A percentile compares a stretch with the other conserved stretches of the same genome.
Conservation (phyloP, 2,113 vertebrate genomes). For the Chiloscyllium plagiosum region DNA sequence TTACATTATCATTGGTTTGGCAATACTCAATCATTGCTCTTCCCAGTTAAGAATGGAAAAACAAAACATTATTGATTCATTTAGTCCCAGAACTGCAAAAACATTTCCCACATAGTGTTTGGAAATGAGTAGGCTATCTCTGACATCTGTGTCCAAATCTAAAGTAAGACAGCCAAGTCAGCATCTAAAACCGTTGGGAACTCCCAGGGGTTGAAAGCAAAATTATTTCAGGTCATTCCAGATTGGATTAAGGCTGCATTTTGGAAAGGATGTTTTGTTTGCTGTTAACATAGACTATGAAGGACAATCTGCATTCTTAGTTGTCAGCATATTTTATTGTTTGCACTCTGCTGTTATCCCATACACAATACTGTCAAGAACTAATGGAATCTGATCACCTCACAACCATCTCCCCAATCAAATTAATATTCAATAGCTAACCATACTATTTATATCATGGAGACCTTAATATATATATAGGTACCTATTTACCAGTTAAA, state of each 20-base stretch:
- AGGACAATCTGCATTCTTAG: neutral
- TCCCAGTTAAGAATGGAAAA: conserved; percentile 19
- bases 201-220: neutral
- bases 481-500: neutral
- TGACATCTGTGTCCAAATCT: neutral
- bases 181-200: neutral
- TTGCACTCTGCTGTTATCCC: neutral
- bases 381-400: neutral
- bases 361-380: neutral
- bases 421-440: neutral
- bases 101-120: neutral
- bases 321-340: neutral
- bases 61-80: neutral
- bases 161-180: neutral
- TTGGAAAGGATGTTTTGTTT: neutral
- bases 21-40: neutral
- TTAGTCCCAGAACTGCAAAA: neutral
- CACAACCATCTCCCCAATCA: no score
- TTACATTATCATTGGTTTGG: neutral
- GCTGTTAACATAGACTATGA: neutral
- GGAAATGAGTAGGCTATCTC: conserved; percentile 17
- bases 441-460: neutral
- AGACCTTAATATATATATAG: neutral
- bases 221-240: conserved; percentile 5
- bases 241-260: neutral